These are phyloP conservation scores for Dipodomys spectabilis DNA, from an alignment of 2,113 vertebrate genomes.

Conservation along the genomic window DNA sequence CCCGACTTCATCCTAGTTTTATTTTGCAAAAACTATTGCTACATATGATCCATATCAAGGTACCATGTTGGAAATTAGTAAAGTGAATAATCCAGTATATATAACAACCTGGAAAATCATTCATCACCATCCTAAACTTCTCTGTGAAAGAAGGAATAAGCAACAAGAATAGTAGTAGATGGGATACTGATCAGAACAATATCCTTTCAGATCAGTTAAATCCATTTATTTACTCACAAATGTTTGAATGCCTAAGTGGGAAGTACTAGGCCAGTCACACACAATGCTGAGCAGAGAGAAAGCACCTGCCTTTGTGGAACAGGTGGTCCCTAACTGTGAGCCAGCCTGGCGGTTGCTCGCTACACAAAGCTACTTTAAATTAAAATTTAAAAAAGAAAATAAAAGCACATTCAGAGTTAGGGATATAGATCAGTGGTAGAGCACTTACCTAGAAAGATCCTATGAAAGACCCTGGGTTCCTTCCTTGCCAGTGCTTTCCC, in stretches of 20 bases:
- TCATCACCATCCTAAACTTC: not conserved
- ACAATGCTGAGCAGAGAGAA: not conserved
- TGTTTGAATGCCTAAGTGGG: not conserved
- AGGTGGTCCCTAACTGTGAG: not conserved
- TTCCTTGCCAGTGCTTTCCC: not conserved
- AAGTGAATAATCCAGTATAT: not conserved
- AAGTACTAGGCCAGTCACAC: not conserved
- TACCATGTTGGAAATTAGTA: not conserved
- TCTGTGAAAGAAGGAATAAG: not conserved
- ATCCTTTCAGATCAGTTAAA: not conserved
- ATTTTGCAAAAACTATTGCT: conserved; percentile 17
- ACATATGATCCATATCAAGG: not conserved
- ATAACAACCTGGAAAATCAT: not conserved
- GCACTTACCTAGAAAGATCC: not conserved
- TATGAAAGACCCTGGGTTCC: not conserved
- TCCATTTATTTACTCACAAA: not conserved
- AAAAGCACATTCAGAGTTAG: too few species aligned
- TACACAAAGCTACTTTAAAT: not conserved
- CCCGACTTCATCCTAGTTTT: not conserved
- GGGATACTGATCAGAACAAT: not conserved
- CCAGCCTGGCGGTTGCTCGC: not conserved
- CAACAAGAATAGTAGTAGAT: not conserved
- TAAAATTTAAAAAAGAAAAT: conserved; percentile 3
- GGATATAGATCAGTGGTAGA: not conserved
- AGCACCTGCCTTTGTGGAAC: not conserved